Percentiles rank a stretch among this genome's conserved stretches.
Evolutionary conservation across 2,888 invertebrate species (phyloP).

Genomic region (Cryptops parisi): DNA sequence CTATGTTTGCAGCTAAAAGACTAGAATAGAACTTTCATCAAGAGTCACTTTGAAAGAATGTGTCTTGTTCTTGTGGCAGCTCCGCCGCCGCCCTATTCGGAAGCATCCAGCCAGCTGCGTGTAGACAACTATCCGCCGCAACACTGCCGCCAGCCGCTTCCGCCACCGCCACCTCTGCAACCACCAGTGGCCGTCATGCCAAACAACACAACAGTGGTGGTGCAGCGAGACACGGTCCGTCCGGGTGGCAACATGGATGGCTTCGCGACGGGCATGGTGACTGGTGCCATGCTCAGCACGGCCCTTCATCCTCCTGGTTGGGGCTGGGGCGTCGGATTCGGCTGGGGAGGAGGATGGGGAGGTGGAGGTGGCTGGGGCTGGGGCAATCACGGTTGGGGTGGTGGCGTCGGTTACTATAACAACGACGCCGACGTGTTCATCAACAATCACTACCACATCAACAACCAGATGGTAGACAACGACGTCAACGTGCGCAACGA

Average conservation of each 20-base stretch:
- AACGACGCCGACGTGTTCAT: slow-evolving; percentile 7
- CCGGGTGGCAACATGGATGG: slow-evolving; percentile 5
- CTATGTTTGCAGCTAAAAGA: too few relatives aligned
- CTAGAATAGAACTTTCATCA: too few relatives aligned
- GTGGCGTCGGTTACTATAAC: slow-evolving; percentile 10
- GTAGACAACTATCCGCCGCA: slow-evolving; percentile 4
- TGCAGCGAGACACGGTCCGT: background rate
- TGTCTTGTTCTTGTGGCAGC: background rate
- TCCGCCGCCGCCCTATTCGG: slow-evolving; percentile 7
- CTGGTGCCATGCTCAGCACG: slow-evolving; percentile 3
- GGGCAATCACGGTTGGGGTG: slow-evolving; percentile 5
- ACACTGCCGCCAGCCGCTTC: background rate
- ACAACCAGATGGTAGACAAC: slow-evolving; percentile 8
- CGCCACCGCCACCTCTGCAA: background rate
- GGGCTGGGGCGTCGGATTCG: slow-evolving; percentile 7
- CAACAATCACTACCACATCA: slow-evolving; percentile 6
- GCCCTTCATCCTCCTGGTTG: background rate
- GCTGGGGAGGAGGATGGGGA: slow-evolving; percentile 3
- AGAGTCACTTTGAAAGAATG: too few relatives aligned
- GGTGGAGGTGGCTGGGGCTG: background rate
- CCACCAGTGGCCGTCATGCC: background rate
- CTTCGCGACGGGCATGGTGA: slow-evolving; percentile 7
- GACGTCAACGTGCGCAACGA: slow-evolving; percentile 6
- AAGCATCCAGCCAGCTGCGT: background rate
- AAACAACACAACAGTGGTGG: slow-evolving; percentile 1